These are phyloP conservation scores for Myiotriccus ornatus DNA, from an alignment of 2,797 vertebrate species.

Conservation along the genomic window DNA sequence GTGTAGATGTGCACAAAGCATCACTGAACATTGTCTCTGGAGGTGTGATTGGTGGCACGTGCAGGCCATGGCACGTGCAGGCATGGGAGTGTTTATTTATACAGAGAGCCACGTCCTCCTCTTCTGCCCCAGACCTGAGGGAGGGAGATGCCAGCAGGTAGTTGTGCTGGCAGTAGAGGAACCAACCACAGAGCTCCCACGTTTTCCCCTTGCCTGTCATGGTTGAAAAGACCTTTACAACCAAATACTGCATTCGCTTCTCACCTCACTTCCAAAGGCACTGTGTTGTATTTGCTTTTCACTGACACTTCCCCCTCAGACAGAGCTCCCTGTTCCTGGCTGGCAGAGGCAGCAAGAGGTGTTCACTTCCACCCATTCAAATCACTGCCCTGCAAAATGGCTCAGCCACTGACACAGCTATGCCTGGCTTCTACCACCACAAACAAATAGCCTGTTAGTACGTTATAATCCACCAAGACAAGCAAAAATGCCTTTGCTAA, in stretches of 20 bases:
- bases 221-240: not conserved
- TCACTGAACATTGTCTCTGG: not conserved
- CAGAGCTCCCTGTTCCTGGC: not conserved
- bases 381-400: not conserved
- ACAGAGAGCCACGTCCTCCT: not conserved
- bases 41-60: not conserved
- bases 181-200: not conserved
- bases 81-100: not conserved
- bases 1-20: accelerated
- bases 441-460: not conserved
- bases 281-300: not conserved
- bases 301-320: not conserved
- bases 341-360: not conserved
- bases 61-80: accelerated
- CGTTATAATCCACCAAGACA: not conserved
- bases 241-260: not conserved
- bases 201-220: not conserved
- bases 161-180: not conserved
- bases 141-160: not conserved
- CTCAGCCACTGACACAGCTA: not conserved
- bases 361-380: not conserved
- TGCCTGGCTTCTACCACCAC: not conserved
- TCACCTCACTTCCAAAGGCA: not conserved
- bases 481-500: not conserved
- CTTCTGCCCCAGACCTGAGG: not conserved